phyloP scores from a whole-genome alignment of 2,797 vertebrate species.

The Sciurus vulgaris region DNA sequence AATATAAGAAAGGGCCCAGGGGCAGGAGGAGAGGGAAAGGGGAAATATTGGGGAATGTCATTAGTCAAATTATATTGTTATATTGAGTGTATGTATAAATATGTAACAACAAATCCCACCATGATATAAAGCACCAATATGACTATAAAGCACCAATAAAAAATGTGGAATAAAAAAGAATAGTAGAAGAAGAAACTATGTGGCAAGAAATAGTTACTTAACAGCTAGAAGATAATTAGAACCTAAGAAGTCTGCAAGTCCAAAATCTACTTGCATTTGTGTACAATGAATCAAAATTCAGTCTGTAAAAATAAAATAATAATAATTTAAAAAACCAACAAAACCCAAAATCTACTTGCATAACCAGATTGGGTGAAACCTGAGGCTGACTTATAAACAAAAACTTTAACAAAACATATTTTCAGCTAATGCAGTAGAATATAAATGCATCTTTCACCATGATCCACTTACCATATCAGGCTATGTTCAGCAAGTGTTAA shows the following conservation, averaged over 20 bases:
- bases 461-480: background rate
- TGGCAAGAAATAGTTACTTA: background rate
- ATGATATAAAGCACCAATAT: too few relatives aligned
- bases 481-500: background rate
- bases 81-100: too few relatives aligned
- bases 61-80: too few relatives aligned
- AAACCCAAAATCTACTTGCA: background rate
- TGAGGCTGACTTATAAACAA: background rate
- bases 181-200: background rate
- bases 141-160: too few relatives aligned
- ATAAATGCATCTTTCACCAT: background rate
- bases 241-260: background rate
- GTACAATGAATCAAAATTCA: too few relatives aligned
- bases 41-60: too few relatives aligned
- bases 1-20: too few relatives aligned
- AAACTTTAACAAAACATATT: background rate
- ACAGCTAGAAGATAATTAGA: background rate
- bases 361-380: background rate
- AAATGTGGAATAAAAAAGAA: too few relatives aligned
- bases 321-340: too few relatives aligned
- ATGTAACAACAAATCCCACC: too few relatives aligned
- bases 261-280: background rate
- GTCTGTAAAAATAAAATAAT: too few relatives aligned
- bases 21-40: too few relatives aligned
- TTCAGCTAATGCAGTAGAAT: background rate